Base-by-base conservation (phyloP, 2,888 invertebrate species). In the Euphydryas editha region DNA sequence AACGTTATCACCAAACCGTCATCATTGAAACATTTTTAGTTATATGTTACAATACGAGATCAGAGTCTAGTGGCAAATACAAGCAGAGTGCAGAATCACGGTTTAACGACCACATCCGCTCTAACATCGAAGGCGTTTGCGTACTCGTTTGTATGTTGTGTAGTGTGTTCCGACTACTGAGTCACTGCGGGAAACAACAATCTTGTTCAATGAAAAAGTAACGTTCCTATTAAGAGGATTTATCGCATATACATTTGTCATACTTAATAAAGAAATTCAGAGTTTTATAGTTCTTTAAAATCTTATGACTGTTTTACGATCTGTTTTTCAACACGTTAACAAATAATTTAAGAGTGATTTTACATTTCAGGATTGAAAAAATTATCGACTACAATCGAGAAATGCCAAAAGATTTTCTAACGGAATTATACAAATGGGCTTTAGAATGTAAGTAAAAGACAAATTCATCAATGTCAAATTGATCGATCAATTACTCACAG, bases 341-440 rank as follows among this genome's bases (percentile, higher is more conserved):
- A 7, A 20, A 7, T 15, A 51, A 21, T 24, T 21, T 49, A 11
- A 11, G 5, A 21, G 42, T 49, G 17, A 10, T 20, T 11, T 8
- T 37, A 61, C 63, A 71, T 92, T 93, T 72, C 81, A 96, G 96
- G 86, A 94, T 96, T 90, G 95, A 95, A 76, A 85, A 79, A 71
- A 93, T 95, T 80, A 82, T 94, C 65, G 93, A 94, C 77, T 84
- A 87, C 68, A 94, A 94, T 72, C 83, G 91, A 57, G 95, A 96
- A 81, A 88, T 96, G 72, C 95, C 95, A n/a, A 88, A 92, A 57
- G 90, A 95, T 81, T 96, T 96, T 82, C 92, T 95, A 71, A 94
- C 94, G 70, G 96, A 96, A 84, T 93, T 96, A 66, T 95, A 95
- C 84, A 96, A 96, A 90, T 97, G 97, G 97, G 95, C 96, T 20